Percentiles rank a stretch among this genome's conserved stretches.
Conservation (phyloP, 1,140 invertebrate genomes). For the Camponotus pennsylvanicus region DNA sequence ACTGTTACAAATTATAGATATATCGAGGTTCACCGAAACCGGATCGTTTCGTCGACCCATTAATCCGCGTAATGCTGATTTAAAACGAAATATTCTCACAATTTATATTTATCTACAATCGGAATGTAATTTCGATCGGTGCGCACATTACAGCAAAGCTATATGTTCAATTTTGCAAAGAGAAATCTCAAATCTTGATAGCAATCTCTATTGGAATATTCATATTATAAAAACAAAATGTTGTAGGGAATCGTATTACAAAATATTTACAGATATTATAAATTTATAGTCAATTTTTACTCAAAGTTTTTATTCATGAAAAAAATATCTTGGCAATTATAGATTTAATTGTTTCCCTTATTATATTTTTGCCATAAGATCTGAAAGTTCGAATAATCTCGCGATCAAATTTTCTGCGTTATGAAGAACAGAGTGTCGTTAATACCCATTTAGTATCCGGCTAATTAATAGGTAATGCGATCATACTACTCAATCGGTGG, state of each 20-base stretch:
- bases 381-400: slow-evolving; percentile 16
- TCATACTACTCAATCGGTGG: slow-evolving; percentile 32
- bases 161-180: background rate
- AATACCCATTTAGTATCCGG: slow-evolving; percentile 26
- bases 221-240: slow-evolving; percentile 17
- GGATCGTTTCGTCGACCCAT: slow-evolving; percentile 73
- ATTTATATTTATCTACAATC: slow-evolving; percentile 20
- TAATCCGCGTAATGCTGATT: slow-evolving; percentile 68
- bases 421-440: slow-evolving; percentile 23
- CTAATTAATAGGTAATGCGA: slow-evolving; percentile 54
- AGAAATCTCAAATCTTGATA: slow-evolving; percentile 1
- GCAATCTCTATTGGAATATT: background rate
- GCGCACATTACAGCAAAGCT: slow-evolving; percentile 20
- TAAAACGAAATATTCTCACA: slow-evolving; percentile 51
- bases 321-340: slow-evolving; percentile 4
- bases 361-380: slow-evolving; percentile 3
- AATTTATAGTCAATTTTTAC: background rate
- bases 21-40: slow-evolving; percentile 73
- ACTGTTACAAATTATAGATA: slow-evolving; percentile 89
- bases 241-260: background rate
- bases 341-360: slow-evolving; percentile 4
- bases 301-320: background rate
- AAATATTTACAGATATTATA: background rate
- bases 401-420: slow-evolving; percentile 9
- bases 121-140: slow-evolving; percentile 59